These are phyloP conservation scores for Acronicta leporina DNA, from an alignment of 2,888 invertebrate species.

Conservation along the genomic window DNA sequence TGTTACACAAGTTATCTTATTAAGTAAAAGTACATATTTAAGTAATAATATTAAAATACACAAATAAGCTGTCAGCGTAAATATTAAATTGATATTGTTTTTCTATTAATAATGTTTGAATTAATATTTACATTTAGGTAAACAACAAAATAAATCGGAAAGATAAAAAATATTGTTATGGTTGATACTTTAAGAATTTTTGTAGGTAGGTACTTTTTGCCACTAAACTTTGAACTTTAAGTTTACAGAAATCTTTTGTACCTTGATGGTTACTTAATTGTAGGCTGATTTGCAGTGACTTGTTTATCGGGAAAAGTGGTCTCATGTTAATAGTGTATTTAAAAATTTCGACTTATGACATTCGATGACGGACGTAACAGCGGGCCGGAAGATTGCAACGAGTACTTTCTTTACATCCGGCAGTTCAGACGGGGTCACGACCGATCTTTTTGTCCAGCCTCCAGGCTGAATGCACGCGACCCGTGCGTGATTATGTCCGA, in stretches of 20 bases:
- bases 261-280: neutral
- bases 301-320: neutral
- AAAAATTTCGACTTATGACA: constrained; percentile 37
- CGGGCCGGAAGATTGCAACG: constrained; percentile 65
- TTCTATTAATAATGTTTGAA: constrained; percentile 10
- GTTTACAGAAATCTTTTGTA: constrained; percentile 1
- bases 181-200: neutral
- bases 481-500: constrained; percentile 83
- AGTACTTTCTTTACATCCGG: constrained; percentile 87
- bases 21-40: constrained; percentile 11
- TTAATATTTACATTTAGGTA: constrained; percentile 1
- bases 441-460: constrained; percentile 81
- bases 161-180: neutral
- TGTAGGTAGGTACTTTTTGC: neutral
- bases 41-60: constrained; percentile 12
- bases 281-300: constrained; percentile 2
- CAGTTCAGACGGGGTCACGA: constrained; percentile 83
- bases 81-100: constrained; percentile 2
- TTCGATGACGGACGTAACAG: constrained; percentile 46
- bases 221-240: neutral
- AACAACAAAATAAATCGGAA: constrained; percentile 1
- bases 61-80: constrained; percentile 23
- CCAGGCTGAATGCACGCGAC: constrained; percentile 74
- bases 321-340: constrained; percentile 11
- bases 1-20: constrained; percentile 50